These are phyloP conservation scores for Archocentrus centrarchus DNA, from an alignment of 2,113 vertebrate genomes.

Conservation along the genomic window DNA sequence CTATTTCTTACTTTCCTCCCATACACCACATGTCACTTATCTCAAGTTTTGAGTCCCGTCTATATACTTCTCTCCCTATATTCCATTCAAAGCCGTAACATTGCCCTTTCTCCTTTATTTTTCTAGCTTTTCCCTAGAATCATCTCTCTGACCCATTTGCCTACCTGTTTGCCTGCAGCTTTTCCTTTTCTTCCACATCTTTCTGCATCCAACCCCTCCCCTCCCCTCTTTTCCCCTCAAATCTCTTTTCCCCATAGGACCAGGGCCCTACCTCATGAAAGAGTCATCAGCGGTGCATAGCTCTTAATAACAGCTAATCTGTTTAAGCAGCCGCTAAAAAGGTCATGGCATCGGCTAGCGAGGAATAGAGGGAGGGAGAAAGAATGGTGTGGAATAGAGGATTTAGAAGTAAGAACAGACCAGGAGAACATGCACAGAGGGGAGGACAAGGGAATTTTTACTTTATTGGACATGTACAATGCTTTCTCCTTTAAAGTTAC, in stretches of 20 bases:
- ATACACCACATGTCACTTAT: conserved; percentile 22
- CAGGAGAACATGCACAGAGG: conserved; percentile 15
- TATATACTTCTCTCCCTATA: conserved; percentile 1
- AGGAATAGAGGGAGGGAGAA: conserved; percentile 46
- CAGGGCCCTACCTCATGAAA: conserved; percentile 74
- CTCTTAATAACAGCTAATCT: conserved; percentile 83
- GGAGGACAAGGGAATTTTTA: neutral
- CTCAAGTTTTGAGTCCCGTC: conserved; percentile 9
- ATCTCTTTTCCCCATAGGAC: conserved; percentile 42
- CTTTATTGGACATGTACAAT: neutral
- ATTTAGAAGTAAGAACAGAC: conserved; percentile 47
- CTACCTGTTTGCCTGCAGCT: conserved; percentile 8
- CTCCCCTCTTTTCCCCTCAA: conserved; percentile 18
- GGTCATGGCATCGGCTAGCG: conserved; percentile 72
- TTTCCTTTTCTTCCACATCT: neutral
- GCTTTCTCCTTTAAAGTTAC: conserved; percentile 34
- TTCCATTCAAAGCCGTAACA: conserved; percentile 9
- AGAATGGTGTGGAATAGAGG: conserved; percentile 57
- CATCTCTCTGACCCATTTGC: neutral
- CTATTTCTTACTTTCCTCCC: conserved; percentile 17
- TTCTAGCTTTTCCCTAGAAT: neutral
- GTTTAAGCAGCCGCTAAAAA: conserved; percentile 81
- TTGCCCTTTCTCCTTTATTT: neutral
- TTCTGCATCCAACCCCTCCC: conserved; percentile 15
- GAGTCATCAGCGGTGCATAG: conserved; percentile 76